phyloP scores from a whole-genome alignment of 2,113 vertebrate species.

The Hippocampus mohnikei region DNA sequence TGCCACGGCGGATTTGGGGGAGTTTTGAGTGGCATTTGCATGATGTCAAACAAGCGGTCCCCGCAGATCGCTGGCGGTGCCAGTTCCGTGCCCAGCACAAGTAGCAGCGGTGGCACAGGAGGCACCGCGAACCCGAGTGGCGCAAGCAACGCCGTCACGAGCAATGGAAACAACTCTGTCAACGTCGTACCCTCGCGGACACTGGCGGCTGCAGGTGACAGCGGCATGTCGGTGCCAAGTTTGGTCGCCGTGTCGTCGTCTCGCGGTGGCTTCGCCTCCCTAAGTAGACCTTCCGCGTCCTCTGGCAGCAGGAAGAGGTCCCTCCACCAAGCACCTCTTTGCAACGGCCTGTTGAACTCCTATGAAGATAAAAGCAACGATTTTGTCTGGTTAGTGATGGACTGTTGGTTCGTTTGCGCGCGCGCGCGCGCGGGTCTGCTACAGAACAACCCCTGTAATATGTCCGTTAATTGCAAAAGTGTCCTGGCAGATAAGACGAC shows the following conservation, averaged over 20 bases:
- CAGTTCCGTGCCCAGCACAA: conserved; percentile 73
- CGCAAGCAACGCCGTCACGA: conserved; percentile 48
- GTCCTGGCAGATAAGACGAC: background rate
- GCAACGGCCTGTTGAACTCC: conserved; percentile 92
- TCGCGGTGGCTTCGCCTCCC: conserved; percentile 50
- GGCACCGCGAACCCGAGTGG: conserved; percentile 49
- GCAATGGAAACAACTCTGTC: conserved; percentile 62
- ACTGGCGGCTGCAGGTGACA: conserved; percentile 50
- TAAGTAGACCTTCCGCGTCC: conserved; percentile 62
- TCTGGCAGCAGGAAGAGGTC: conserved; percentile 81
- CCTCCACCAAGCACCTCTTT: conserved; percentile 81
- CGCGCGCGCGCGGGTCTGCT: background rate
- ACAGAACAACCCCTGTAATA: background rate
- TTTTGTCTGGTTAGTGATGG: conserved; percentile 87
- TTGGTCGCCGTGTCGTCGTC: conserved; percentile 57
- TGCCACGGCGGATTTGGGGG: conserved; percentile 47
- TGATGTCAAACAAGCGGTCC: conserved; percentile 71
- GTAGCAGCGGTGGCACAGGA: conserved; percentile 47
- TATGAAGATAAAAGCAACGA: conserved; percentile 99
- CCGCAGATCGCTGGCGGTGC: conserved; percentile 61
- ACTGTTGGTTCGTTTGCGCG: background rate
- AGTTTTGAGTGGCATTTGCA: conserved; percentile 57
- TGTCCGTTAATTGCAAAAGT: background rate
- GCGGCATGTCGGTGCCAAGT: conserved; percentile 47
- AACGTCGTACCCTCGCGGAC: conserved; percentile 68